Conservation (phyloP, 2,888 invertebrate species). For the Eupithecia insigniata region DNA sequence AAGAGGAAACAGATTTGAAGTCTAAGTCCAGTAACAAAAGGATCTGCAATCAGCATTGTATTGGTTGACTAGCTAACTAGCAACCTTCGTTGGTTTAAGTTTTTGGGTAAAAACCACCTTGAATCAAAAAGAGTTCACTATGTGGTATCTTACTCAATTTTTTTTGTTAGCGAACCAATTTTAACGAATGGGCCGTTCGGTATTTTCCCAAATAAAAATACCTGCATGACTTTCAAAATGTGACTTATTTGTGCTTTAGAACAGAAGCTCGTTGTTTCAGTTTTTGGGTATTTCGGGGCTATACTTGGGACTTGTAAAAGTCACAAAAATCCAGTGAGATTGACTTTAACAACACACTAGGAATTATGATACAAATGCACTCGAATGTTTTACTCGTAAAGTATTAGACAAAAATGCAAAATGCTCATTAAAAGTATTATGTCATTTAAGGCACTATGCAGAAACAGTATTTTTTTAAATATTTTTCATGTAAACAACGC, state of each 20-base stretch:
- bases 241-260: slow-evolving; percentile 27
- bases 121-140: background rate
- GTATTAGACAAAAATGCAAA: background rate
- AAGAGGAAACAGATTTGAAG: too few relatives aligned
- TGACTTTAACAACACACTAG: background rate
- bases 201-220: slow-evolving; percentile 29
- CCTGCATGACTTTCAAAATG: slow-evolving; percentile 23
- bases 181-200: slow-evolving; percentile 1
- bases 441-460: too few relatives aligned
- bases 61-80: too few relatives aligned
- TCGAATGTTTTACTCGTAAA: background rate
- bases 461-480: too few relatives aligned
- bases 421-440: background rate
- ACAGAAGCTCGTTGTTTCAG: slow-evolving; percentile 22
- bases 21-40: too few relatives aligned
- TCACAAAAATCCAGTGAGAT: background rate
- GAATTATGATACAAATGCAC: background rate
- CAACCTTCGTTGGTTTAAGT: too few relatives aligned
- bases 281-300: slow-evolving; percentile 10
- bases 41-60: too few relatives aligned
- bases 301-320: background rate
- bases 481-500: too few relatives aligned
- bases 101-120: background rate
- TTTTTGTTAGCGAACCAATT: slow-evolving; percentile 11
- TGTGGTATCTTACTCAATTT: background rate